A percentile compares a stretch with the other conserved stretches of the same genome.
These are phyloP conservation scores for Lasioglossum zephyrum DNA, from an alignment of 2,888 invertebrate genomes.

Conservation along the genomic window DNA sequence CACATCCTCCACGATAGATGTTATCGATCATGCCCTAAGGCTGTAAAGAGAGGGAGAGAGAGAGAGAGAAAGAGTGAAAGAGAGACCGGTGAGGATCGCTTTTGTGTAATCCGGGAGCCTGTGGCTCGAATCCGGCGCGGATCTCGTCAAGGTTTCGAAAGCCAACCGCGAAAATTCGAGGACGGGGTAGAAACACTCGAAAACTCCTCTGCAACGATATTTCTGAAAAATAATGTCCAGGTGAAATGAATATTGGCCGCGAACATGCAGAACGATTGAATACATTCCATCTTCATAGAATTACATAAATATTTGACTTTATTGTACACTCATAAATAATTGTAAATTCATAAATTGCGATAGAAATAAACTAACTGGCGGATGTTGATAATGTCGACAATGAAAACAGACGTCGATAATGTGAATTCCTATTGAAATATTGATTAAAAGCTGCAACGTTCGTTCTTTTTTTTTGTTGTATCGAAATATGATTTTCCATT, in stretches of 20 bases:
- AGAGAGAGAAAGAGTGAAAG: no score
- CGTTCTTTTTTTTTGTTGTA: no score
- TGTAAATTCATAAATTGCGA: no score
- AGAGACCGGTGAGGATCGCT: slow-evolving; percentile 5
- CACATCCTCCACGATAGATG: neutral
- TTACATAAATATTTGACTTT: neutral
- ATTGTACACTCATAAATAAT: no score
- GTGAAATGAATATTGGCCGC: neutral
- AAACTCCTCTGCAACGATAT: neutral
- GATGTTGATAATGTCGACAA: no score
- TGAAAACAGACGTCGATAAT: no score
- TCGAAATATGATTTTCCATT: no score
- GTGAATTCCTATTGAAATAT: no score
- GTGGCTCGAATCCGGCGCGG: slow-evolving; percentile 1
- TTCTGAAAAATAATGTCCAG: neutral
- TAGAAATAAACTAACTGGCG: no score
- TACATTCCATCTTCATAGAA: neutral
- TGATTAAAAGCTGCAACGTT: no score
- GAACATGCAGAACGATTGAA: neutral
- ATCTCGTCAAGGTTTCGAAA: slow-evolving; percentile 24
- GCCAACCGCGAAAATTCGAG: slow-evolving; percentile 17
- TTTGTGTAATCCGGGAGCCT: slow-evolving; percentile 17
- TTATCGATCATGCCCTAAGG: slow-evolving; percentile 10
- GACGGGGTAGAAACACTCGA: slow-evolving; percentile 12
- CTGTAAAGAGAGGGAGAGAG: neutral